These are phyloP conservation scores for Apis florea DNA, from an alignment of 1,140 invertebrate genomes.

Conservation along the genomic window DNA sequence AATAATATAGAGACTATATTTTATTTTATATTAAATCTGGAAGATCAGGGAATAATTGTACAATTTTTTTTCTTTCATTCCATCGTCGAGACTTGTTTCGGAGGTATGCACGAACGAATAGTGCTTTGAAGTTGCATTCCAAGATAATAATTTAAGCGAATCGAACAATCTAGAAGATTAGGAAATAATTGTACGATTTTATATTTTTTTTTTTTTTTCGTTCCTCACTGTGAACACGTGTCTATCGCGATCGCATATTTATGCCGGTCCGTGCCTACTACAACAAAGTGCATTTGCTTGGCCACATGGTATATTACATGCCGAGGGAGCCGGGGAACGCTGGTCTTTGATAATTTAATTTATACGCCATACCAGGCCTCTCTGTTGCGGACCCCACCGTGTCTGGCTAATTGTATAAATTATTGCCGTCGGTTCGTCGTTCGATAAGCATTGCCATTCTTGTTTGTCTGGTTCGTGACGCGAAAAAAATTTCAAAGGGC, in stretches of 20 bases:
- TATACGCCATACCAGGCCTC: constrained; percentile 43
- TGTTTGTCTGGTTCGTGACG: neutral
- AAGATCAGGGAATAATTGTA: too few species aligned
- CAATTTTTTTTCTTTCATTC: too few species aligned
- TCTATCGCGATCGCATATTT: constrained; percentile 48
- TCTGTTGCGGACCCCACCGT: constrained; percentile 43
- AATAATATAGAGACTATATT: too few species aligned
- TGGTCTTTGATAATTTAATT: constrained; percentile 67
- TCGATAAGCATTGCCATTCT: neutral
- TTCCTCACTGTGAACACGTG: neutral
- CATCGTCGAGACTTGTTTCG: too few species aligned
- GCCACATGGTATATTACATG: constrained; percentile 4
- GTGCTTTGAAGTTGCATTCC: too few species aligned
- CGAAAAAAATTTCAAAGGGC: too few species aligned
- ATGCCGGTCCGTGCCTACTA: constrained; percentile 52
- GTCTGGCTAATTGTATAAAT: constrained; percentile 69
- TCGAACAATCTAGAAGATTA: too few species aligned
- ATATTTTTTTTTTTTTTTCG: too few species aligned
- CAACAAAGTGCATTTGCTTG: constrained; percentile 54
- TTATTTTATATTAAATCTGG: too few species aligned
- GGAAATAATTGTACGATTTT: too few species aligned
- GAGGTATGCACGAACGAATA: too few species aligned
- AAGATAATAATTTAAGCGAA: too few species aligned
- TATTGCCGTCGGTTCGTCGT: constrained; percentile 42
- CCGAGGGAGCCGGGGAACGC: neutral